These are phyloP conservation scores for Eupithecia insigniata DNA, from an alignment of 2,888 invertebrate species.

Conservation along the genomic window DNA sequence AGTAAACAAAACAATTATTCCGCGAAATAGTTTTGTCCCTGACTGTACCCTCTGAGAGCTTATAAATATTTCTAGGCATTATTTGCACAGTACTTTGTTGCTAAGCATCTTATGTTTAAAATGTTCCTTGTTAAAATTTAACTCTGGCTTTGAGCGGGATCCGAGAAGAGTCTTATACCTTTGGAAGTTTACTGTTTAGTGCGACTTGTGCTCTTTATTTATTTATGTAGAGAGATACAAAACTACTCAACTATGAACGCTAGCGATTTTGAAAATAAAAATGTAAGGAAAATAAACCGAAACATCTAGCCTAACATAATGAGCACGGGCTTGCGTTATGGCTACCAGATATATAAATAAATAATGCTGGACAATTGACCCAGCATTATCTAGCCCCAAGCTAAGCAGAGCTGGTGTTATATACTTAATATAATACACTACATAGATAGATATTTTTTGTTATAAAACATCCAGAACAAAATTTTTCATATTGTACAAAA, in stretches of 20 bases:
- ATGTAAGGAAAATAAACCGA: background rate
- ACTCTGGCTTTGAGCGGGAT: slow-evolving; percentile 11
- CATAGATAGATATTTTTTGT: no score
- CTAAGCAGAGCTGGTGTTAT: no score
- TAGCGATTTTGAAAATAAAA: background rate
- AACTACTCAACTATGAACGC: background rate
- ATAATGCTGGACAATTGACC: no score
- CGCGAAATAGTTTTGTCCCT: background rate
- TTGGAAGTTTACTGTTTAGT: background rate
- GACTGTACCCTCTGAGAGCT: slow-evolving; percentile 25
- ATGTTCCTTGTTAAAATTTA: slow-evolving; percentile 26
- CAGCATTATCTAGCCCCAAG: no score
- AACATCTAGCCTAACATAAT: no score
- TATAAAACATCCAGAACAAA: no score
- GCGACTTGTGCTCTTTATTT: background rate
- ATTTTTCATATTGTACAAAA: no score
- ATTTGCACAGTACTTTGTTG: slow-evolving; percentile 28
- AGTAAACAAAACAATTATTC: background rate
- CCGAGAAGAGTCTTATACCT: background rate
- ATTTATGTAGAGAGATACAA: background rate
- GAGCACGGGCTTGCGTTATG: no score
- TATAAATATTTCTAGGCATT: slow-evolving; percentile 32
- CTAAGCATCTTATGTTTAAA: slow-evolving; percentile 29
- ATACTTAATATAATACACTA: no score
- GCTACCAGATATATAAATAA: no score